phyloP scores from a whole-genome alignment of 2,888 invertebrate species.

The Lasius fuliginosus region DNA sequence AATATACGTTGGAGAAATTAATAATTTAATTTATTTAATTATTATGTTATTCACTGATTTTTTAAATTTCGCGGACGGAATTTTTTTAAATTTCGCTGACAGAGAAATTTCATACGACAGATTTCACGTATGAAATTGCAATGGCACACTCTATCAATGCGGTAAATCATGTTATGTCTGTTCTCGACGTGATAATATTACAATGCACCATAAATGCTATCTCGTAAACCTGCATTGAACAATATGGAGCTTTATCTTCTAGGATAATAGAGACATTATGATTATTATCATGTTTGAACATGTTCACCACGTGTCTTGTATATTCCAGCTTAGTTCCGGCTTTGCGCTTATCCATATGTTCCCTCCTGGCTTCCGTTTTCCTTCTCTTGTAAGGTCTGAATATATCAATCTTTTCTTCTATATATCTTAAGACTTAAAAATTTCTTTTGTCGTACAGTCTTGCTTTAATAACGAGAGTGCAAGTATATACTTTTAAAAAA shows the following conservation, averaged over 20 bases:
- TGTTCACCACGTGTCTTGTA: conserved; percentile 44
- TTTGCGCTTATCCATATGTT: conserved; percentile 34
- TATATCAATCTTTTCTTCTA: conserved; percentile 10
- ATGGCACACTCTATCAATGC: conserved; percentile 29
- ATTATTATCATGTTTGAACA: conserved; percentile 53
- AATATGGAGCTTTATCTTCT: conserved; percentile 33
- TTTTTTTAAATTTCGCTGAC: background rate
- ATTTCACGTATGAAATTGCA: conserved; percentile 28
- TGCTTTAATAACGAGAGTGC: background rate
- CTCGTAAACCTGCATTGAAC: conserved; percentile 34
- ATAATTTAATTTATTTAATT: background rate
- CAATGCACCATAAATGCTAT: conserved; percentile 36
- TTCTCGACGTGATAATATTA: conserved; percentile 40
- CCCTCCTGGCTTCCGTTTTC: conserved; percentile 26
- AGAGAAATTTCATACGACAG: conserved; percentile 6
- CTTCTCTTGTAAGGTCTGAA: conserved; percentile 25
- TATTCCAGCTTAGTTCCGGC: conserved; percentile 46
- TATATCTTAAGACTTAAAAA: conserved; percentile 8
- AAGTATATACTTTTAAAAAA: conserved; percentile 2
- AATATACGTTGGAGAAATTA: background rate
- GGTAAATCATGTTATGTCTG: conserved; percentile 39
- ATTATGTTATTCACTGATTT: background rate
- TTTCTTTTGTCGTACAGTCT: background rate
- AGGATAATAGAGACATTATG: conserved; percentile 47
- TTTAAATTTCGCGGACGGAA: background rate